Evolutionary conservation across 2,113 vertebrate genomes (phyloP).

Genomic region (Oreochromis niloticus): DNA sequence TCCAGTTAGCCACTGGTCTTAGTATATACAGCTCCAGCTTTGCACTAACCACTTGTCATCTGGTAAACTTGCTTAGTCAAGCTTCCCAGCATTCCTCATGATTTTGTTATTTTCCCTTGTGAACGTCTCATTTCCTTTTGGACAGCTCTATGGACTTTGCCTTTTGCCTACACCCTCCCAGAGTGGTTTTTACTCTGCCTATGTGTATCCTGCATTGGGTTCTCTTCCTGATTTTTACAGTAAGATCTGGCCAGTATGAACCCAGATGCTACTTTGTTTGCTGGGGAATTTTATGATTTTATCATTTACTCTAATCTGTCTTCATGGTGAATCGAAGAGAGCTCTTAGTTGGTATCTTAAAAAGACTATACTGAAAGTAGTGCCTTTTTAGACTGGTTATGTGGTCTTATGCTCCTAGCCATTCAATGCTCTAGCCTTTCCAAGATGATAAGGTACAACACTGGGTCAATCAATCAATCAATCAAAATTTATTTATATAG

Average conservation of each 20-base stretch:
- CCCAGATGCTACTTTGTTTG: neutral
- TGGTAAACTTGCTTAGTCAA: neutral
- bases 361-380: neutral
- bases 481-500: too few relatives aligned
- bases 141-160: neutral
- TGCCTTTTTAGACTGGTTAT: neutral
- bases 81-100: neutral
- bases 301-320: neutral
- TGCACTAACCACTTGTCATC: neutral
- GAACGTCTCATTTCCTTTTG: neutral
- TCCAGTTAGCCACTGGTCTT: neutral
- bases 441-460: neutral
- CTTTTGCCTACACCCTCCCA: neutral
- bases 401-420: neutral
- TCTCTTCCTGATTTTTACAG: neutral
- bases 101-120: neutral
- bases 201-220: neutral
- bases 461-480: neutral
- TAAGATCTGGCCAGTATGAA: neutral
- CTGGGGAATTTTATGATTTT: neutral
- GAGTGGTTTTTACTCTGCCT: neutral
- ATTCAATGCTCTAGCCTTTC: neutral
- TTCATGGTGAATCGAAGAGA: neutral
- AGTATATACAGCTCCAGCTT: neutral
- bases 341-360: neutral